Conservation (phyloP, 2,797 vertebrate genomes). For the Carcharodon carcharias region DNA sequence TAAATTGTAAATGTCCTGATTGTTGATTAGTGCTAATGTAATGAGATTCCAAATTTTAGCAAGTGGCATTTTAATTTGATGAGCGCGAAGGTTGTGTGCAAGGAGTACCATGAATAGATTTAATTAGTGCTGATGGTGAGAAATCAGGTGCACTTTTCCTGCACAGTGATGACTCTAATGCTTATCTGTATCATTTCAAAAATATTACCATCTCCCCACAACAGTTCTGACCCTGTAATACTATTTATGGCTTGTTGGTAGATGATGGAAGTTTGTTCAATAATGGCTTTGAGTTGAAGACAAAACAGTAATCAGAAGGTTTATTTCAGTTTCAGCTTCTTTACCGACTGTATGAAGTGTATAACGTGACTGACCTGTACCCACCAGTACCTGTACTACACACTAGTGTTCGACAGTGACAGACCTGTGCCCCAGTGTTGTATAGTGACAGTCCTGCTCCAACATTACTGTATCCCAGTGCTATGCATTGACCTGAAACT, state of each 20-base stretch:
- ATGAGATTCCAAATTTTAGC: conserved; percentile 35
- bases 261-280: background rate
- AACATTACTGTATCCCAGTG: background rate
- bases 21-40: conserved; percentile 78
- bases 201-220: background rate
- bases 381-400: background rate
- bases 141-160: conserved; percentile 12
- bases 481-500: no score
- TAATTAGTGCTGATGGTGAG: background rate
- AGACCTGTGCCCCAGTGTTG: background rate
- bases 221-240: conserved; percentile 8
- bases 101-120: conserved; percentile 7
- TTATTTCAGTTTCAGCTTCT: background rate
- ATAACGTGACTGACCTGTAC: background rate
- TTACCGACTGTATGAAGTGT: background rate
- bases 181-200: conserved; percentile 22
- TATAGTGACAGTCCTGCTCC: background rate
- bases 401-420: background rate
- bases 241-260: background rate
- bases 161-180: background rate
- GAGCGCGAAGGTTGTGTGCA: background rate
- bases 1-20: conserved; percentile 76
- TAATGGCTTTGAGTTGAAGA: background rate
- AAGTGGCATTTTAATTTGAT: conserved; percentile 30
- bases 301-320: background rate